Base-by-base conservation (phyloP, 2,888 invertebrate genomes). In the Acholoe squamosa region DNA sequence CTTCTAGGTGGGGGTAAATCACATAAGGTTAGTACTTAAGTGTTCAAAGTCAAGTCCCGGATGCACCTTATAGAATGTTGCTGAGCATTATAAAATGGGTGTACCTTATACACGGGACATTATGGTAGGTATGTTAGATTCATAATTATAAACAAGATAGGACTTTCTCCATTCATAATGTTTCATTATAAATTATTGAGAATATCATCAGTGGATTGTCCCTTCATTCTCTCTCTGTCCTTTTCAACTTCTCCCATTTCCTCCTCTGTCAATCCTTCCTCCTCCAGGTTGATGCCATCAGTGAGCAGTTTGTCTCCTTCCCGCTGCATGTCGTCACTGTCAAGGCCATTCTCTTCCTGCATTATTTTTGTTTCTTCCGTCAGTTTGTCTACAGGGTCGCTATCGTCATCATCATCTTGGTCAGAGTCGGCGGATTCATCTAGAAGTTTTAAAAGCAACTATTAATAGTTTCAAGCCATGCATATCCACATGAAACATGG, bases 201-300 rank as follows among this genome's bases (percentile, higher is more conserved):
- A 16, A 71, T 71, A 1, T n/a, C 31, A 5, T n/a, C 28, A 1
- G 28, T 28, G 7, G 71, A 71, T 25, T 71, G 71, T 28, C 71
- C 71, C 25, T 84, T 84, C 84, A 84, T 84, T 43, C 51, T 84
- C 0, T 34, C 34, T 43, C 19, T 22, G 51, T 84, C 43, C 51
- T 34, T 28, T 34, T 84, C 43, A 10, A 84, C 84, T 34, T 19
- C 84, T n/a, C 16, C 51, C 84, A 31, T 84, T 25, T 84, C 34
- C 25, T 84, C 84, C 43, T 43, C 84, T 51, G 43, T 84, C 43
- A 84, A 25, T n/a, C 25, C 84, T 43, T 84, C 84, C n/a, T 84
- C n/a, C 16, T 84, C 84, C 43, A 84, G 84, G 19, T 84, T 34
- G 14, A 84, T 34, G n/a, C 84, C 84, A 1, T 33, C 51, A 51